phyloP scores from a whole-genome alignment of 2,888 invertebrate genomes.

The Netelia fuscicornis region DNA sequence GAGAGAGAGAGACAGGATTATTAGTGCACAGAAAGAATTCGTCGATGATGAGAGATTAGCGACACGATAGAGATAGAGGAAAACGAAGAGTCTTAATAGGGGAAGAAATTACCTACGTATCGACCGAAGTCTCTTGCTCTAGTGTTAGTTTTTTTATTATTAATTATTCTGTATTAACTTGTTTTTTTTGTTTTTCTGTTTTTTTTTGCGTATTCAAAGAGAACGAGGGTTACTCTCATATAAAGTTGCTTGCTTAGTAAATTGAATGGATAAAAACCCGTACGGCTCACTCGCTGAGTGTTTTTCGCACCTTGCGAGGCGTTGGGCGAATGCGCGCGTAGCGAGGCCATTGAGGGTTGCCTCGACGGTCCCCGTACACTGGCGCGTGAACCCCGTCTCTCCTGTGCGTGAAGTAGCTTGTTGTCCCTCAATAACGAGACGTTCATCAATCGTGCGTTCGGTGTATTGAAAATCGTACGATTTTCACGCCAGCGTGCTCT shows the following conservation, averaged over 20 bases:
- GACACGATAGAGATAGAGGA: constrained; percentile 7
- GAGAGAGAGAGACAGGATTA: no score
- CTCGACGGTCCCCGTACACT: constrained; percentile 93
- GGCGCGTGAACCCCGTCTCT: constrained; percentile 92
- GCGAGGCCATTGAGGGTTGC: constrained; percentile 94
- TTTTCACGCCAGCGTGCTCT: constrained; percentile 97
- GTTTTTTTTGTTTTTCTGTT: constrained; percentile 19
- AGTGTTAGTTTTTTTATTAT: constrained; percentile 18
- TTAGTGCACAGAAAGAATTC: no score
- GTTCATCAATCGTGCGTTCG: constrained; percentile 97
- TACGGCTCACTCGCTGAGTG: constrained; percentile 84
- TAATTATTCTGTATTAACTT: no score
- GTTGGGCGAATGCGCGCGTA: constrained; percentile 92
- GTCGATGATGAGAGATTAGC: constrained; percentile 3
- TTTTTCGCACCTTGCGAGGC: constrained; percentile 88
- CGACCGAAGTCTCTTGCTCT: constrained; percentile 71
- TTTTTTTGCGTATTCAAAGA: constrained; percentile 55
- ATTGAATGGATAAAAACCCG: constrained; percentile 83
- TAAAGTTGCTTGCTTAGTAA: constrained; percentile 84
- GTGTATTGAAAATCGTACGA: constrained; percentile 97
- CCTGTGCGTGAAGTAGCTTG: constrained; percentile 91
- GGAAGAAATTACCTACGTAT: constrained; percentile 69
- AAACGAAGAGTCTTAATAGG: constrained; percentile 50
- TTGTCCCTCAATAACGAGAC: constrained; percentile 93
- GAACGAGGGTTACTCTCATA: constrained; percentile 64